phyloP scores from a whole-genome alignment of 2,888 invertebrate genomes.

The Mellilla xanthometata region DNA sequence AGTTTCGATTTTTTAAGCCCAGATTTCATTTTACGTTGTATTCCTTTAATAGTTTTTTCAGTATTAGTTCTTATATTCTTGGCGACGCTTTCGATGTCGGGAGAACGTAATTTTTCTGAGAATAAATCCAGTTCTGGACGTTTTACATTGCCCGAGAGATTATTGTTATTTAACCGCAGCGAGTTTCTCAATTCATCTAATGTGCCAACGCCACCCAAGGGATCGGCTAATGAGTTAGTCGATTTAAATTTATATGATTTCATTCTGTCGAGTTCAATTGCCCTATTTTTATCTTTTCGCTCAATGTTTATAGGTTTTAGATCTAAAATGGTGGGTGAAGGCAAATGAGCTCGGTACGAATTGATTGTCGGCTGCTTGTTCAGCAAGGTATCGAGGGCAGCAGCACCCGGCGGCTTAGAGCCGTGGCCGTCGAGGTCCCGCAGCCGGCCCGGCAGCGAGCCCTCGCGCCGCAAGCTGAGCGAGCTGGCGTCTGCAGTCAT shows the following conservation, averaged over 20 bases:
- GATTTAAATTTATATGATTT: slow-evolving; percentile 21
- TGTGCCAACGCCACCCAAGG: slow-evolving; percentile 33
- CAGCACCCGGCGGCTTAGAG: no score
- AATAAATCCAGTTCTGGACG: slow-evolving; percentile 31
- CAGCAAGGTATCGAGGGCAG: neutral
- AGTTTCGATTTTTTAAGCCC: slow-evolving; percentile 36
- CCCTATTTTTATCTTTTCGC: slow-evolving; percentile 40
- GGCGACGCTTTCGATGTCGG: slow-evolving; percentile 32
- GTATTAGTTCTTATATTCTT: slow-evolving; percentile 44
- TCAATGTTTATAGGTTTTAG: slow-evolving; percentile 47
- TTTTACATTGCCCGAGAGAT: slow-evolving; percentile 35
- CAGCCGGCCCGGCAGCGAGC: slow-evolving; percentile 17
- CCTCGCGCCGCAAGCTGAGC: slow-evolving; percentile 28
- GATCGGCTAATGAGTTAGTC: slow-evolving; percentile 25
- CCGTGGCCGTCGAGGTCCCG: slow-evolving; percentile 44
- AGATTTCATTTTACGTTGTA: slow-evolving; percentile 47
- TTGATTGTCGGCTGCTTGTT: slow-evolving; percentile 25
- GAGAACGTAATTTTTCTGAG: slow-evolving; percentile 22
- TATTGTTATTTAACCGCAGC: slow-evolving; percentile 25
- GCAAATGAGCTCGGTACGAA: slow-evolving; percentile 48
- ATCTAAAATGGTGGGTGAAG: slow-evolving; percentile 45
- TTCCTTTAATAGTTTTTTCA: slow-evolving; percentile 47
- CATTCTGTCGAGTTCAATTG: slow-evolving; percentile 32
- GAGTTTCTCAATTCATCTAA: slow-evolving; percentile 33
- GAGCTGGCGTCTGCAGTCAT: slow-evolving; percentile 44